Conservation (phyloP, 2,888 invertebrate genomes). For the Nysson spinosus region DNA sequence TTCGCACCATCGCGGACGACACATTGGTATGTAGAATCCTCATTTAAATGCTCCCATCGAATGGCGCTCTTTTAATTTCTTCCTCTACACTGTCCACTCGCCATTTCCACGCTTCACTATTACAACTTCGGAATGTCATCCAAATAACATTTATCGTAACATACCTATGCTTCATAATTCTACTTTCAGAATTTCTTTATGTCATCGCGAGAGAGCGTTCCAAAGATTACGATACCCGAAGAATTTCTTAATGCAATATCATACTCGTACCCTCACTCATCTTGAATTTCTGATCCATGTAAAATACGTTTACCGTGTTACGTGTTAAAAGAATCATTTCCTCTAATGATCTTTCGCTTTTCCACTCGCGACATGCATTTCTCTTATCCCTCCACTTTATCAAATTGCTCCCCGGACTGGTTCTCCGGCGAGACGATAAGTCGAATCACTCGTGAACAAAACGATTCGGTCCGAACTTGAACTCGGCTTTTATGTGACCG, state of each 20-base stretch:
- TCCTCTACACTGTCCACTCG: not conserved
- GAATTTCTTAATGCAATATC: no score
- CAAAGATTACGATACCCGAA: no score
- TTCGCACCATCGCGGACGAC: constrained; percentile 56
- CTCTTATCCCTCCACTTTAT: constrained; percentile 9
- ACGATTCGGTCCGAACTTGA: not conserved
- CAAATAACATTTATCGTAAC: no score
- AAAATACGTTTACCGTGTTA: no score
- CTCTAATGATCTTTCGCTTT: not conserved
- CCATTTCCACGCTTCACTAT: not conserved
- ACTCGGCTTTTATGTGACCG: constrained; percentile 24
- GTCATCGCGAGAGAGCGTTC: no score
- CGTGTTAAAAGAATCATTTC: no score
- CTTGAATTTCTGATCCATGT: no score
- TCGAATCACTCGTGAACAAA: constrained; percentile 17
- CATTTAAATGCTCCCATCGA: constrained; percentile 53
- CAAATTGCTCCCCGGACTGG: constrained; percentile 33
- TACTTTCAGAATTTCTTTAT: no score
- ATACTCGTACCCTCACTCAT: no score
- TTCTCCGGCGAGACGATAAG: constrained; percentile 42
- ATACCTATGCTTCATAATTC: no score
- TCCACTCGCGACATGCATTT: not conserved
- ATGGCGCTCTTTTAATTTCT: constrained; percentile 29
- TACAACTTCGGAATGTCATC: not conserved
- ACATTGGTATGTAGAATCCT: constrained; percentile 58